Base-by-base conservation (phyloP, 1,140 invertebrate genomes). In the Trichonephila clavipes region DNA sequence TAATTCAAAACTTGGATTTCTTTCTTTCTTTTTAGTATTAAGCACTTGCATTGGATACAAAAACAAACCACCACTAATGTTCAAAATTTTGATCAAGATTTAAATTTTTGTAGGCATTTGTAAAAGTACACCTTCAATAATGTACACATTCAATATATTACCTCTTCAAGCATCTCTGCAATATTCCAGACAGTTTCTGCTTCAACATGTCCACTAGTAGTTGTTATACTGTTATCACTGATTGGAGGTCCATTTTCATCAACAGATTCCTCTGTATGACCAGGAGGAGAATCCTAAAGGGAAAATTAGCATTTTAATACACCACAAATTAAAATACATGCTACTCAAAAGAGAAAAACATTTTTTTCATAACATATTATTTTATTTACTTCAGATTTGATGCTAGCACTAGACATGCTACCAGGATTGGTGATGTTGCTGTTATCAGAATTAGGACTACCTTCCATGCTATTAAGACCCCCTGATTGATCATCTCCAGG, bases 371-470 rank as follows among this genome's bases (percentile, higher is more conserved):
- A 51, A 51, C 8, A 51, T 51, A 51, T 51, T 51, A 61, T 72
- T 19, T 34, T 19, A 44, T 69, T 94, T 90, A 95, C 95, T 95
- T 99, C 98, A 28, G 98, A 98, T 96, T 98, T 99, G 72, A 98
- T 97, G 93, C 98, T 98, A 0, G 98, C 98, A 95, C 98, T 98
- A 1, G 98, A 98, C 2, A 98, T 95, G 94, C 97, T 97, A 0
- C 97, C 97, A 0, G 98, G 97, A 95, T 98, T 59, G 5, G 88
- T 98, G 1, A 97, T 97, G 62, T 97, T 96, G 88, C 97, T 96
- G 86, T 94, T 97, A 96, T 95, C 98, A 93, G 98, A 98, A 90
- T 98, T 96, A 21, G 98, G 98, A 77, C 98, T 98, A 8, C 97
- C 97, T 94, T 96, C 96, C 94, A 96, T 95, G 72, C 96, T 95